These are phyloP conservation scores for Amyelois transitella DNA, from an alignment of 1,140 invertebrate species.

Conservation along the genomic window DNA sequence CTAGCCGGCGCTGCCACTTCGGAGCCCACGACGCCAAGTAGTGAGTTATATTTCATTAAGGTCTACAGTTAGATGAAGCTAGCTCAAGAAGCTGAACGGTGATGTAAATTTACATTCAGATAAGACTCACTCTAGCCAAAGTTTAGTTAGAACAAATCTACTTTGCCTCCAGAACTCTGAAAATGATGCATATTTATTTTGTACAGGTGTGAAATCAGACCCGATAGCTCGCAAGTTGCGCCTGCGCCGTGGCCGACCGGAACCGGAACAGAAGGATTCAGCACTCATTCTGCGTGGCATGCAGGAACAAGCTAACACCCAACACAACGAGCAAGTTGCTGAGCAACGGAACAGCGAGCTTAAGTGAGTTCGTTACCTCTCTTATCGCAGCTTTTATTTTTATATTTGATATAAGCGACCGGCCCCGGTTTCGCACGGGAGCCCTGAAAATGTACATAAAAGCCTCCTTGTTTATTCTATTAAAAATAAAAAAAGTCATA, in stretches of 20 bases:
- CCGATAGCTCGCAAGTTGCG: conserved; percentile 95
- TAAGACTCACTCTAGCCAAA: neutral
- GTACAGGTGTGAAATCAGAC: conserved; percentile 75
- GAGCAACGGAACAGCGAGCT: conserved; percentile 52
- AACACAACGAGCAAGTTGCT: conserved; percentile 33
- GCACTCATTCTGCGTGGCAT: conserved; percentile 97
- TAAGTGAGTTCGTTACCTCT: conserved; percentile 33
- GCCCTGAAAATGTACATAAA: no score
- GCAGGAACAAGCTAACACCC: conserved; percentile 96
- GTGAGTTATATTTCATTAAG: conserved; percentile 60
- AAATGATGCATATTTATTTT: no score
- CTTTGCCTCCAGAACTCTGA: no score
- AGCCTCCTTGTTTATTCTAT: no score
- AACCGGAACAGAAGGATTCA: conserved; percentile 92
- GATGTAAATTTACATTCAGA: no score
- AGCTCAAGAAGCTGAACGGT: no score
- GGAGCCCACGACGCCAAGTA: conserved; percentile 79
- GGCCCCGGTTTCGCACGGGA: no score
- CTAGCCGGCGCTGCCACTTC: conserved; percentile 93
- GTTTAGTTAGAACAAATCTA: no score
- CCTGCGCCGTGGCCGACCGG: conserved; percentile 82
- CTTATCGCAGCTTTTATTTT: neutral
- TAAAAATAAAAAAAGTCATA: no score
- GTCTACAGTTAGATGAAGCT: no score
- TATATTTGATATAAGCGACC: no score